These are phyloP conservation scores for Venustaconcha ellipsiformis DNA, from an alignment of 1,140 invertebrate genomes.

Conservation along the genomic window DNA sequence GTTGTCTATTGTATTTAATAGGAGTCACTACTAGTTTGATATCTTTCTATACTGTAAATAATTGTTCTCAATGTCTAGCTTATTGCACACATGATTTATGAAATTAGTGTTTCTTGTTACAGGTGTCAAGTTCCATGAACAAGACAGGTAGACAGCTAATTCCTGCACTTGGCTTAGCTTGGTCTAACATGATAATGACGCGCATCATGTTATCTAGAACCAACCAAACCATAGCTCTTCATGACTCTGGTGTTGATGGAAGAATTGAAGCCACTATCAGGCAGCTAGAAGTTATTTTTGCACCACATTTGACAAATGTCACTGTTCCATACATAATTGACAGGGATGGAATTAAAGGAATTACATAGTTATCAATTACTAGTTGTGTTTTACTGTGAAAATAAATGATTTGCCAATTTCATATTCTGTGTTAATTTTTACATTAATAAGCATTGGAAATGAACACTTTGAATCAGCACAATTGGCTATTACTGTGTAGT, in stretches of 20 bases:
- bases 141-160: constrained; percentile 29
- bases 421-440: too few species aligned
- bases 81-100: background rate
- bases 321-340: constrained; percentile 61
- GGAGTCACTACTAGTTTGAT: too few species aligned
- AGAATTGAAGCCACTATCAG: constrained; percentile 45
- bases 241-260: constrained; percentile 25
- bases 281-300: constrained; percentile 66
- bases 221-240: constrained; percentile 19
- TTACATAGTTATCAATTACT: constrained; percentile 3
- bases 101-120: constrained; percentile 10
- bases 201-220: constrained; percentile 72
- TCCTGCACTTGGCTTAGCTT: constrained; percentile 73
- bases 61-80: too few species aligned
- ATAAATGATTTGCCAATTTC: too few species aligned
- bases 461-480: too few species aligned
- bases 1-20: too few species aligned
- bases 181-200: constrained; percentile 78
- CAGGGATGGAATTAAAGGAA: constrained; percentile 55
- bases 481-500: too few species aligned
- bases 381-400: too few species aligned
- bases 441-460: too few species aligned
- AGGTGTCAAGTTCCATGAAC: constrained; percentile 47
- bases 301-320: constrained; percentile 66
- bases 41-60: too few species aligned